Conservation (phyloP, 2,797 vertebrate species). For the Ciconia nigra region DNA sequence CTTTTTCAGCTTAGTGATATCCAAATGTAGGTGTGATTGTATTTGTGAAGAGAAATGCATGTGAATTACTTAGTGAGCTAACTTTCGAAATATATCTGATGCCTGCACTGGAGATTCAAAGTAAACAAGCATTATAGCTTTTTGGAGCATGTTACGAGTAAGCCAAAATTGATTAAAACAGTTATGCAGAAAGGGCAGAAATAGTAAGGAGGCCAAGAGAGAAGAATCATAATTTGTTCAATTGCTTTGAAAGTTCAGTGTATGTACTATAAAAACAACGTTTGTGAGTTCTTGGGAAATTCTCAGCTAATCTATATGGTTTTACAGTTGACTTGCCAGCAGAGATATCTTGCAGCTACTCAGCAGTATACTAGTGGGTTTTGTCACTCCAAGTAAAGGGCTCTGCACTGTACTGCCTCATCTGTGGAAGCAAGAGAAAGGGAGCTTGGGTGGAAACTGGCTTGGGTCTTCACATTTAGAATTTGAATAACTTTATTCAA, state of each 20-base stretch:
- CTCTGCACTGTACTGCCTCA: not conserved
- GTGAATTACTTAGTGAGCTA: constrained; percentile 33
- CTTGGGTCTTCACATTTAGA: not conserved
- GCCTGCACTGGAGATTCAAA: not conserved
- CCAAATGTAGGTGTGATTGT: constrained; percentile 39
- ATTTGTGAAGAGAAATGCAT: constrained; percentile 27
- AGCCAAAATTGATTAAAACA: not conserved
- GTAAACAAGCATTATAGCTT: not conserved
- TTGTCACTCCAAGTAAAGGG: not conserved
- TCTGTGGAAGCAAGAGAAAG: not conserved
- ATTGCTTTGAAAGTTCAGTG: not conserved
- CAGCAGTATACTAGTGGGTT: not conserved
- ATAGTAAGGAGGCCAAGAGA: not conserved
- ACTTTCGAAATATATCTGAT: constrained; percentile 29
- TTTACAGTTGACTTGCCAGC: not conserved
- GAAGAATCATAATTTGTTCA: not conserved
- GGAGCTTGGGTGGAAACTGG: not conserved
- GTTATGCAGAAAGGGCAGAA: not conserved
- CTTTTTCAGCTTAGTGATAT: constrained; percentile 41
- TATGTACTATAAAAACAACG: not conserved
- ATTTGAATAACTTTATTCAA: not conserved
- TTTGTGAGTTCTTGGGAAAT: not conserved
- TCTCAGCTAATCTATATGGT: not conserved
- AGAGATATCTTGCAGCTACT: not conserved
- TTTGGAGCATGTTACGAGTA: not conserved